Percentiles rank a stretch among this genome's conserved stretches.
Conservation (phyloP, 2,113 vertebrate genomes). For the Brachyhypopomus gauderio region DNA sequence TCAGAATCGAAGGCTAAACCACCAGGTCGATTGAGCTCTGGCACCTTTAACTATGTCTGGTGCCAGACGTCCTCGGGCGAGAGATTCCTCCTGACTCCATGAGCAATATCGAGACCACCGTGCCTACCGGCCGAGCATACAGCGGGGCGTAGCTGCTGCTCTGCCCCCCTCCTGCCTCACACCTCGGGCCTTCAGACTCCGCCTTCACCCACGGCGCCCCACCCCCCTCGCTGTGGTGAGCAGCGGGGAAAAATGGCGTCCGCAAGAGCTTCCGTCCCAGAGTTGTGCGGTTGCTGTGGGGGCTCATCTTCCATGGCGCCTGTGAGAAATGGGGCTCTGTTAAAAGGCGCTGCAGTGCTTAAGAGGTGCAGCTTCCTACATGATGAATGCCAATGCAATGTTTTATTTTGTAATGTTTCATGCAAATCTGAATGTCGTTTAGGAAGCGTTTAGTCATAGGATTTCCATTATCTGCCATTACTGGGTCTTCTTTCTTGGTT, state of each 20-base stretch:
- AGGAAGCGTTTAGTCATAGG: too few species aligned
- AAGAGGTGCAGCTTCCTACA: background rate
- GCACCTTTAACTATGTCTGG: too few species aligned
- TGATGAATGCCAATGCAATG: background rate
- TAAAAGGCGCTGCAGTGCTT: background rate
- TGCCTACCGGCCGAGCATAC: constrained; percentile 32
- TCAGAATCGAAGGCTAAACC: too few species aligned
- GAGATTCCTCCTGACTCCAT: background rate
- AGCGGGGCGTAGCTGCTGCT: background rate
- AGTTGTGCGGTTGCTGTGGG: constrained; percentile 16
- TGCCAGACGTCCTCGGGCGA: background rate
- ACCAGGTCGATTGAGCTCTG: too few species aligned
- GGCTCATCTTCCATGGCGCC: background rate
- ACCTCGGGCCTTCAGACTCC: constrained; percentile 21
- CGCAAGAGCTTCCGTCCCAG: background rate
- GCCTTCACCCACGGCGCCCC: background rate
- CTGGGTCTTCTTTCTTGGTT: too few species aligned
- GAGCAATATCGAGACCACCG: constrained; percentile 50
- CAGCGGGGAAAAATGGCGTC: background rate
- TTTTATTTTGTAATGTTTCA: background rate
- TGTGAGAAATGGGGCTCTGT: background rate
- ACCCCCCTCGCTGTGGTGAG: background rate
- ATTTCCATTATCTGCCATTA: background rate
- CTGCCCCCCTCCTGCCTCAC: background rate
- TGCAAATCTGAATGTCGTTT: background rate